phyloP scores from a whole-genome alignment of 2,888 invertebrate genomes.

The Myopa tessellatipennis region DNA sequence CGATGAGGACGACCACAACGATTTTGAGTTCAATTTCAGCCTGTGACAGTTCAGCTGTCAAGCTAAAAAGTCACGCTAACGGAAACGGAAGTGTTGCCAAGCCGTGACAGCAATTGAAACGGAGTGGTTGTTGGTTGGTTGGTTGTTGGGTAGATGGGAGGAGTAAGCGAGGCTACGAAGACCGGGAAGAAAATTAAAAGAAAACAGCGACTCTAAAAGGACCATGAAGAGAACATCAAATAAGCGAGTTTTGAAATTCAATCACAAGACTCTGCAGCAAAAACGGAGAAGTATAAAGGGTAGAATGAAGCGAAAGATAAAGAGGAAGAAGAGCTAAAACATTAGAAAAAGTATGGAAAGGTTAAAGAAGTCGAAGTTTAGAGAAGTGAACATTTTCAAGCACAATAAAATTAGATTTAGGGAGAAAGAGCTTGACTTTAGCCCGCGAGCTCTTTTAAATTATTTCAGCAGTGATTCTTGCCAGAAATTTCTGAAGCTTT shows the following conservation, averaged over 20 bases:
- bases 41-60: conserved; percentile 34
- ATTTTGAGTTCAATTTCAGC: conserved; percentile 33
- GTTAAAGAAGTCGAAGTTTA: neutral
- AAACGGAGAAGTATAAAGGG: too few species aligned
- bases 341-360: neutral
- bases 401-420: neutral
- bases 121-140: neutral
- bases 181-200: neutral
- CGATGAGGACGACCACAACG: neutral
- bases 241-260: neutral
- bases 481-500: too few species aligned
- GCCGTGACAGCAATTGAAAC: conserved; percentile 23
- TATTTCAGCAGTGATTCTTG: too few species aligned
- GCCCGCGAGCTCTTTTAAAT: too few species aligned
- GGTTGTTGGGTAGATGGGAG: neutral
- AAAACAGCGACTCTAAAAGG: too few species aligned
- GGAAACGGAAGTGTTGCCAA: conserved; percentile 26
- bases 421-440: neutral
- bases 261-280: neutral
- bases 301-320: neutral
- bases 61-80: conserved; percentile 12
- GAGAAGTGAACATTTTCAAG: neutral
- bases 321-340: neutral
- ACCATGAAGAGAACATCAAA: neutral
- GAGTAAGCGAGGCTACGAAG: neutral